Base-by-base conservation (phyloP, 2,797 vertebrate species). In the Diglossa cyanea region DNA sequence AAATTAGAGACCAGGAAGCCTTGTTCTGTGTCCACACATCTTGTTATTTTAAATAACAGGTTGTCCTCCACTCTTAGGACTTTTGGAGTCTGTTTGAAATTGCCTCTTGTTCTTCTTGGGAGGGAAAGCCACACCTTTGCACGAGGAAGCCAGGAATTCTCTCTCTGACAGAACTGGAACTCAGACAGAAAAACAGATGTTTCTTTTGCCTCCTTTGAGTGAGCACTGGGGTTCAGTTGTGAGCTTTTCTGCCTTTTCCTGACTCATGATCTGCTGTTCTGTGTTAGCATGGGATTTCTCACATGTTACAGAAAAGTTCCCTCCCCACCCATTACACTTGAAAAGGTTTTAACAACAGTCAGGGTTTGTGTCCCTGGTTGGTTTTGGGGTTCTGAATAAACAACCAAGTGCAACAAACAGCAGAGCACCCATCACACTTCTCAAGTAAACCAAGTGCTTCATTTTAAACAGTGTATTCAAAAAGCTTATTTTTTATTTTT, bases 91-190 rank as follows among this genome's bases (percentile, higher is more conserved):
- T 86, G 68, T 91, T 90, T 81, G 65, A 81, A 91, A 90, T 65
- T 67, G 37, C 51, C 65, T 87, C 85, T 87, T 88, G 44, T 70
- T 35, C 53, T 78, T 54, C 39, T 86, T 55, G 90, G 71, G 67
- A 93, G 91, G 83, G 91, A 90, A 91, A 85, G 85, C 89, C 86
- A 81, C 86, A 83, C 92, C 88, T 95, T 66, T 86, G 74, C 70
- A 83, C 7, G 71, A 71, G 85, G 85, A 84, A 88, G 72, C 39
- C 61, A 68, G 68, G 58, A 82, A 25, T 88, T 91, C 50, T 88
- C 11, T 57, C 17, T 84, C 75, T 74, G 55, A 39, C 61, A 79
- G 90, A 62, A 26, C 0, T 66, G 58, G 68, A 91, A 68, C 48
- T 90, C 42, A 19, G 60, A 60, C 45, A 88, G 66, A 67, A 91